Evolutionary conservation across 2,888 invertebrate species (phyloP), one percentile per base, ranked within the genome.

Genomic region (Julus scandinavius): DNA sequence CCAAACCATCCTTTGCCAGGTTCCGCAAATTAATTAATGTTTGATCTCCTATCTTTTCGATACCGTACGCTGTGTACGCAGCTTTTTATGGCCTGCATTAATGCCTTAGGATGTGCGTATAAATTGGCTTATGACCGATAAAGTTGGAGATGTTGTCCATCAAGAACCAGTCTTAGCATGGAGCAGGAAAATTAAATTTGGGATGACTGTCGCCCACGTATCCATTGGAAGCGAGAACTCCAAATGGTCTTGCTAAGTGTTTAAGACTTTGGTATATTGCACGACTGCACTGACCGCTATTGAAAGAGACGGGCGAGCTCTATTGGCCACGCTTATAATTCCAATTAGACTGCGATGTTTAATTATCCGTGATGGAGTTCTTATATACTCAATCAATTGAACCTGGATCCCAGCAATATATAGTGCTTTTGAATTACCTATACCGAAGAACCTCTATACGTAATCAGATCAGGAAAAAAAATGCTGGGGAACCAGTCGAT

Each of bases 341-440:
- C 17, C 17, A n/a, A 63, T 63, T 63, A 63, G 63, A 63, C 63
- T 63, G 63, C 63, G 63, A 63, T 63, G 63, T 63, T 63, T 63
- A 63, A 63, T 63, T 63, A 63, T 63, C 63, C n/a, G 63, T 63
- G 63, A 63, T 63, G 63, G 3, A 63, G n/a, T 63, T 63, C 63
- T 63, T 63, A 63, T 63, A 63, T 63, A 63, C 63, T 63, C 63
- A 17, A 63, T 63, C 63, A 63, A 63, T 63, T 63, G 63, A 63
- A 63, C n/a, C 63, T n/a, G 15, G 58, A 58, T 58, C 4, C n/a
- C n/a, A 2, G 17, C 63, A 63, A 63, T 17, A n/a, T n/a, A 54
- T 50, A 58, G 15, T 58, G 58, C 15, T n/a, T 17, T 63, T 63
- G 63, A 4, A 63, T 63, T n/a, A 4, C 63, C n/a, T 5, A 29